A percentile compares a stretch with the other conserved stretches of the same genome.
phyloP scores from a whole-genome alignment of 2,113 vertebrate species.

The Aegotheles bennettii region DNA sequence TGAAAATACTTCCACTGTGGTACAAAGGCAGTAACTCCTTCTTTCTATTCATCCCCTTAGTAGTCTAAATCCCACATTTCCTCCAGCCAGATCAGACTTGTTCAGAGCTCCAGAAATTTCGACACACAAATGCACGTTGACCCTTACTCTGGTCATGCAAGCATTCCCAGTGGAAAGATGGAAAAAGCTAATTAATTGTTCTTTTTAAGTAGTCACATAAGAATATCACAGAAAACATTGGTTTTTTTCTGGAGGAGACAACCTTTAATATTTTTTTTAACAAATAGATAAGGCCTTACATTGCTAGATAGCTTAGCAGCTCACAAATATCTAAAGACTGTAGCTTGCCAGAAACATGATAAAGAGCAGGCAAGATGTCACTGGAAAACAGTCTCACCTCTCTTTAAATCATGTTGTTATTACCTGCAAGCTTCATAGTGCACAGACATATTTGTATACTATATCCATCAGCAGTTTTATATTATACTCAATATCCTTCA shows the following conservation, averaged over 20 bases:
- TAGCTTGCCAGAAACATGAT: not conserved
- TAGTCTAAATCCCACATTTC: not conserved
- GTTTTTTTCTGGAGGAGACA: not conserved
- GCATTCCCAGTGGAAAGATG: not conserved
- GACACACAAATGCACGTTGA: rapidly evolving
- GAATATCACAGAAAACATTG: not conserved
- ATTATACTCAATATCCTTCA: not conserved
- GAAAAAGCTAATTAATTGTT: not conserved
- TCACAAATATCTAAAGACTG: not conserved
- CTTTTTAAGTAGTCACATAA: not conserved
- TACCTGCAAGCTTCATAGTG: not conserved
- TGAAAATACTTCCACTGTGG: rapidly evolving
- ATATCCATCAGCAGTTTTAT: not conserved
- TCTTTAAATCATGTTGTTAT: not conserved
- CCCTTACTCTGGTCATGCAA: not conserved
- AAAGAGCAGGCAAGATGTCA: not conserved
- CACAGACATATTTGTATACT: not conserved
- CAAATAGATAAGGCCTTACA: not conserved
- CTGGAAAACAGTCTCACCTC: not conserved
- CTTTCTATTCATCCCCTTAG: not conserved
- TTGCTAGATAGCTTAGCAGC: not conserved
- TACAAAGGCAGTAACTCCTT: rapidly evolving
- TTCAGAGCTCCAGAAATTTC: not conserved
- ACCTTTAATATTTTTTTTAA: not conserved
- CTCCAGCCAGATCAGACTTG: not conserved